Evolutionary conservation across 2,113 vertebrate genomes (phyloP), one percentile per base, ranked within the genome.

Genomic region (Charadrius vociferus): DNA sequence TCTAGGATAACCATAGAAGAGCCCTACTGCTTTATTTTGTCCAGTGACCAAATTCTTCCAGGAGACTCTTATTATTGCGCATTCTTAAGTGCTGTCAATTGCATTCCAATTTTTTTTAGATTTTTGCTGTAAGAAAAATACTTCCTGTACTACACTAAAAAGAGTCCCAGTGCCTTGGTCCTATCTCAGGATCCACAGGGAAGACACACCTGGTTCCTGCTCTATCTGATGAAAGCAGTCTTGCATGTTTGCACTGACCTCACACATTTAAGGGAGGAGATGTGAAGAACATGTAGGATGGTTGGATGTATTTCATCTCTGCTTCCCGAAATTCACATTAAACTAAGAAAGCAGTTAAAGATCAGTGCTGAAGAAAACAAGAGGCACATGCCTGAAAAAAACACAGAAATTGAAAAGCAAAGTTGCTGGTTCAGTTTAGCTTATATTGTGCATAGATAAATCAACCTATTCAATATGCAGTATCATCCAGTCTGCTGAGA

Each of bases 281-380:
- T 23, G 2, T 12, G 8, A 95, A 74, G 26, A 88, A 70, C 0
- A 0, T n/a, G n/a, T n/a, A n/a, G n/a, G n/a, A n/a, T n/a, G n/a
- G n/a, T n/a, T n/a, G n/a, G n/a, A n/a, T n/a, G n/a, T n/a, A n/a
- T n/a, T n/a, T n/a, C n/a, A n/a, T n/a, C n/a, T n/a, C n/a, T n/a
- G n/a, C n/a, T 55, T 81, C 49, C 77, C 34, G 32, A 65, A 89
- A 86, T 36, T 74, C 47, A n/a, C 0, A 1, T 62, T 58, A 30
- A 47, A 70, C 72, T n/a, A 68, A 95, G 47, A 41, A 83, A 63
- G 36, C 23, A 41, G 8, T 34, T 87, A 34, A 26, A 68, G 37
- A 30, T 53, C 26, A 26, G 9, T 8, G 4, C 27, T 41, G 39
- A 41, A 77, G 55, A 83, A n/a, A 41, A 56, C 21, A 61, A 78